Evolutionary conservation across 2,113 vertebrate genomes (phyloP).

Genomic region (Ochotona curzoniae): DNA sequence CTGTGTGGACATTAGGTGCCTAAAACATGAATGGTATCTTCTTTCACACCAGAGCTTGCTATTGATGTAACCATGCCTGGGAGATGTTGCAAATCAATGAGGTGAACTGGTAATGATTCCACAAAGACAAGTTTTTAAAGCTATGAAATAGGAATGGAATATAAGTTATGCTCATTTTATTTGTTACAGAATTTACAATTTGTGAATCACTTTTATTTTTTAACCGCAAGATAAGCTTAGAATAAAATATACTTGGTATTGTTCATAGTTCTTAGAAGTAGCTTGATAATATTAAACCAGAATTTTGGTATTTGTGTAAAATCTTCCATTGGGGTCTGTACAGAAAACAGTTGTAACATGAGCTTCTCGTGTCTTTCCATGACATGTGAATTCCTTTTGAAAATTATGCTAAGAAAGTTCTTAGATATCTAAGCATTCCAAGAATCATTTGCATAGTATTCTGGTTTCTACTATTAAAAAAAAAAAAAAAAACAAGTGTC

Average conservation of each 20-base stretch:
- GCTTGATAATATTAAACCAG: neutral
- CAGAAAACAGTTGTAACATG: neutral
- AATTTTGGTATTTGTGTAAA: neutral
- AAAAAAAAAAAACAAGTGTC: neutral
- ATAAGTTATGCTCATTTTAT: neutral
- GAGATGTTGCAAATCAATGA: neutral
- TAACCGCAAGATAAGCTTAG: neutral
- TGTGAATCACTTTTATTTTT: neutral
- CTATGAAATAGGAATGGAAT: neutral
- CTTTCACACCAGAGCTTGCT: neutral
- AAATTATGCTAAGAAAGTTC: neutral
- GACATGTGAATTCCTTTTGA: neutral
- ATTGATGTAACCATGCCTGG: neutral
- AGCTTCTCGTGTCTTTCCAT: neutral
- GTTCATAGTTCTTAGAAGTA: neutral
- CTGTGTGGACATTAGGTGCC: neutral
- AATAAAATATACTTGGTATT: neutral
- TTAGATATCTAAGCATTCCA: neutral
- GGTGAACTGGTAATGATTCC: neutral
- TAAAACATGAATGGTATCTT: neutral
- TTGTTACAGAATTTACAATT: neutral
- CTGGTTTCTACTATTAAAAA: neutral
- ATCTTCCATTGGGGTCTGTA: neutral
- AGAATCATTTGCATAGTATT: neutral
- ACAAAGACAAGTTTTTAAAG: too few relatives aligned